A percentile compares a stretch with the other conserved stretches of the same genome.
Evolutionary conservation across 2,888 invertebrate genomes (phyloP).

Genomic region (Drosophila gaucha): DNA sequence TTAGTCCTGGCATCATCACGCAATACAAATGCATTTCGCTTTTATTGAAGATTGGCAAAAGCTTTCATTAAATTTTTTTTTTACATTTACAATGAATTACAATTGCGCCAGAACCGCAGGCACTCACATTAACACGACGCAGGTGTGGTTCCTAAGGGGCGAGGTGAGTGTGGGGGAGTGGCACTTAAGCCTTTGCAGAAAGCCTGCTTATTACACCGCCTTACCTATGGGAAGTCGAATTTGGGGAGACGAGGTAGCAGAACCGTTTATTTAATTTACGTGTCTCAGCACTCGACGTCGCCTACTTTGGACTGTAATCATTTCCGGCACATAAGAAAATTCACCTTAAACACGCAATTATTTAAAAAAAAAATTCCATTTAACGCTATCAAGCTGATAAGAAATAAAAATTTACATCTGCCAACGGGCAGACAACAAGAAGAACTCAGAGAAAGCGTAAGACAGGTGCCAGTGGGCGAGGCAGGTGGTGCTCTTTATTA

Average conservation of each 20-base stretch:
- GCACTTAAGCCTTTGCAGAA: slow-evolving; percentile 57
- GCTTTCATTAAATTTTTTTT: slow-evolving; percentile 43
- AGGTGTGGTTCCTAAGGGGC: slow-evolving; percentile 5
- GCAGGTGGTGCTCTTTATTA: slow-evolving; percentile 40
- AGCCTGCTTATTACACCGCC: slow-evolving; percentile 25
- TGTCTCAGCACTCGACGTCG: slow-evolving; percentile 15
- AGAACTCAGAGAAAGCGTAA: background rate
- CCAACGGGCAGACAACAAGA: slow-evolving; percentile 27
- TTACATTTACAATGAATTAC: slow-evolving; percentile 45
- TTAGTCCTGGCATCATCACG: slow-evolving; percentile 18
- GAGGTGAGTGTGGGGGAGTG: background rate
- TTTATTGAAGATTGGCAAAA: slow-evolving; percentile 18
- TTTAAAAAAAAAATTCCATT: slow-evolving; percentile 61
- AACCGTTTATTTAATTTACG: slow-evolving; percentile 33
- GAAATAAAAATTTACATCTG: slow-evolving; percentile 47
- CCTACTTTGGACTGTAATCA: slow-evolving; percentile 49
- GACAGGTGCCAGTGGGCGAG: slow-evolving; percentile 16
- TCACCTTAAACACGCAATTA: slow-evolving; percentile 73
- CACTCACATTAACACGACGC: slow-evolving; percentile 26
- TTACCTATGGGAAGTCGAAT: background rate
- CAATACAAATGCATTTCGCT: slow-evolving; percentile 30
- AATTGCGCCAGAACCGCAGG: slow-evolving; percentile 29
- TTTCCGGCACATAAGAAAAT: slow-evolving; percentile 47
- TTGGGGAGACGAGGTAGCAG: slow-evolving; percentile 3
- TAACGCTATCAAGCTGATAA: slow-evolving; percentile 72